phyloP scores from a whole-genome alignment of 2,797 vertebrate genomes.

The Takifugu rubripes region DNA sequence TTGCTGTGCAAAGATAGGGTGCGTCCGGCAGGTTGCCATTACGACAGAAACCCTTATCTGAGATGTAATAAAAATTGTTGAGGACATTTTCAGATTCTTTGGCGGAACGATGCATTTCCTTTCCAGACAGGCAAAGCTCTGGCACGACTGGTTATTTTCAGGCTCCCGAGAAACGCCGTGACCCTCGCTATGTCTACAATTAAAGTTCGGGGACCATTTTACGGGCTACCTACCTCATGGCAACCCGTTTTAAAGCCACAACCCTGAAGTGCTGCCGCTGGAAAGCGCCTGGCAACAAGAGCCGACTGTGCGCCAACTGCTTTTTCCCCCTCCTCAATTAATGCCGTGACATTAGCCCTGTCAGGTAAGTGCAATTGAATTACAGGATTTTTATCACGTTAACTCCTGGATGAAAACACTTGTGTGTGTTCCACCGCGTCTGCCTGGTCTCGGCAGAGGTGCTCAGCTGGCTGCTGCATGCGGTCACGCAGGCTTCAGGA shows the following conservation, averaged over 20 bases:
- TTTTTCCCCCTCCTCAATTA: constrained; percentile 13
- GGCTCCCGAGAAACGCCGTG: accelerated
- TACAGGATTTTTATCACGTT: background rate
- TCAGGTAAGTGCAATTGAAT: constrained; percentile 48
- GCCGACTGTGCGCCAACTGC: constrained; percentile 36
- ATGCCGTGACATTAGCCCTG: background rate
- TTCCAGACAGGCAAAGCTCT: too few species aligned
- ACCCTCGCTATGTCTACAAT: background rate
- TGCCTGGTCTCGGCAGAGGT: constrained; percentile 14
- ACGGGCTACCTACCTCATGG: constrained; percentile 51
- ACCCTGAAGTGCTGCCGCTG: constrained; percentile 60
- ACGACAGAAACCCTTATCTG: constrained; percentile 38
- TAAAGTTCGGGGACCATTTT: constrained; percentile 27
- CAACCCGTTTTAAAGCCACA: constrained; percentile 69
- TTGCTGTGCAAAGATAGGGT: constrained; percentile 35
- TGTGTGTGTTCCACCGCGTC: background rate
- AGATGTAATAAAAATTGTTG: background rate
- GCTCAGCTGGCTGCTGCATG: constrained; percentile 49
- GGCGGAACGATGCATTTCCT: background rate
- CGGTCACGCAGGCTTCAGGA: constrained; percentile 28
- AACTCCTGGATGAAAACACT: background rate
- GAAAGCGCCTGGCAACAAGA: constrained; percentile 59
- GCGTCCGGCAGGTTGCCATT: constrained; percentile 58
- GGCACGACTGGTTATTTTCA: accelerated
- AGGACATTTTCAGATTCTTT: background rate